Evolutionary conservation across 2,797 vertebrate species (phyloP), one percentile per base, ranked within the genome.

Genomic region (Hirundo rustica): DNA sequence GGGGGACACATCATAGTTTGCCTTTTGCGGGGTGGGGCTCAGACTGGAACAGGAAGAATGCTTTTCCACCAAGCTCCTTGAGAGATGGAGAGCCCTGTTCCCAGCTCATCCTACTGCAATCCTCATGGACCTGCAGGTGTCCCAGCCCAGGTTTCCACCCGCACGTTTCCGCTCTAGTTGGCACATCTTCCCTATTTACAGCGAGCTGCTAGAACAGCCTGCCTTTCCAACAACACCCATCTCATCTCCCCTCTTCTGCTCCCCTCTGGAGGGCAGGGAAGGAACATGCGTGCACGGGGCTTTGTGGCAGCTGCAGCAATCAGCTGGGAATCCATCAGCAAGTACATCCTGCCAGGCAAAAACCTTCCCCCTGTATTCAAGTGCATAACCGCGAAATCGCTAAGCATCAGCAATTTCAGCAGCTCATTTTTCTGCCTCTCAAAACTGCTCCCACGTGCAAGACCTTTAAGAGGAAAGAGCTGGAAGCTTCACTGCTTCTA

Each of bases 331-430:
- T 79, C 83, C 86, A 91, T 32, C 65, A 91, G 93, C 71, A 36
- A 70, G 48, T 23, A 60, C 45, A 45, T 55, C 48, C 79, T 79
- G 71, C 58, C 71, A 75, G 85, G 92, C 90, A 93, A 42, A 53
- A 93, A 29, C 34, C 44, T 79, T 90, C 64, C 79, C 85, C 92
- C 80, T 40, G 61, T 9, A 40, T 26, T 66, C 85, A 27, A 93
- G 73, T 7, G 60, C 70, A 29, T 60, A 68, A 81, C 62, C 1
- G 1, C 66, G 12, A 78, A 92, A 82, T 60, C 55, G 47, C 74
- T 29, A 27, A 92, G 85, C 93, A 83, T 89, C 88, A 95, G 92
- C 92, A 50, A 61, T 85, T 94, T 77, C 92, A 82, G 68, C 67
- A 88, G 84, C 84, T 77, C 79, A 26, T 73, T 90, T 22, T 71